Conservation (phyloP, 2,113 vertebrate genomes). For the crab-eating macaque (Macaca fascicularis) region DNA sequence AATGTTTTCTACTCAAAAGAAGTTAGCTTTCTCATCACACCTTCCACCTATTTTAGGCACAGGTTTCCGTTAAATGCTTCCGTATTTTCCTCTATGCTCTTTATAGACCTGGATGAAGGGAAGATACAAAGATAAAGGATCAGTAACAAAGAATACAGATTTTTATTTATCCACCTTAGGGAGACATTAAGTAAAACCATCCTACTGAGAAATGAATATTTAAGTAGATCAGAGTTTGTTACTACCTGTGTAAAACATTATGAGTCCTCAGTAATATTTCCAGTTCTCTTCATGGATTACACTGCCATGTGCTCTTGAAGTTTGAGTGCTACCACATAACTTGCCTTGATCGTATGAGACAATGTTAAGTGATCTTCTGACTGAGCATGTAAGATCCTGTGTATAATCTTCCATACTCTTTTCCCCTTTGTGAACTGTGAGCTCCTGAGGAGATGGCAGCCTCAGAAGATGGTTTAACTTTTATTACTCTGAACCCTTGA, state of each 20-base stretch:
- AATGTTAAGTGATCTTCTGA: not conserved
- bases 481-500: not conserved
- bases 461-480: not conserved
- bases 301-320: not conserved
- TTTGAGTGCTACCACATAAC: not conserved
- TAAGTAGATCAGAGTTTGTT: not conserved
- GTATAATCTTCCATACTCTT: not conserved
- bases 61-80: not conserved
- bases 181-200: not conserved
- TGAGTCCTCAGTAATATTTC: not conserved
- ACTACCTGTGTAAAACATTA: not conserved
- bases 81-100: not conserved
- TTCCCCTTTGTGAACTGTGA: not conserved
- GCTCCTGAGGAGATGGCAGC: not conserved
- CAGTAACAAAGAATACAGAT: not conserved
- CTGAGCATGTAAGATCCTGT: not conserved
- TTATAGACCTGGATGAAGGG: not conserved
- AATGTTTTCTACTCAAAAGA: not conserved
- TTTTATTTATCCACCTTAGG: not conserved
- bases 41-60: not conserved
- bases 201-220: not conserved
- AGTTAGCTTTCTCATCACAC: not conserved
- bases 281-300: not conserved
- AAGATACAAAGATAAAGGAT: not conserved
- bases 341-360: not conserved